Evolutionary conservation across 2,888 invertebrate species (phyloP).

Genomic region (Tiphia femorata): DNA sequence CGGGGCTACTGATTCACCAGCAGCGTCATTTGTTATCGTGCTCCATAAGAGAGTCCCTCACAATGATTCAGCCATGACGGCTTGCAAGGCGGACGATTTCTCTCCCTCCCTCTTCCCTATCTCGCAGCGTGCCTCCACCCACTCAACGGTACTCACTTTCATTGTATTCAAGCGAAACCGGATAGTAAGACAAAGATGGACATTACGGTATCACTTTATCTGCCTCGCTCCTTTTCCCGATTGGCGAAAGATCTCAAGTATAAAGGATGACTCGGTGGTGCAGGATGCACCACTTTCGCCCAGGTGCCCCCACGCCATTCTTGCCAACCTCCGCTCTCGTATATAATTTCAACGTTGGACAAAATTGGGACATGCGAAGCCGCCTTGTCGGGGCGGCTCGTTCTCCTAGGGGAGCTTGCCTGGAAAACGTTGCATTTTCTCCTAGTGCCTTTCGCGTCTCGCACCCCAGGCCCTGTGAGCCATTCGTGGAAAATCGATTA

Average conservation of each 20-base stretch:
- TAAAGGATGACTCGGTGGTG: slow-evolving; percentile 26
- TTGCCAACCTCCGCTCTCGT: slow-evolving; percentile 10
- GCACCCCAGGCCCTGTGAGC: too few species aligned
- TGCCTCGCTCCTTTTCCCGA: slow-evolving; percentile 20
- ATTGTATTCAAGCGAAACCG: slow-evolving; percentile 39
- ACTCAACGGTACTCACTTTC: slow-evolving; percentile 37
- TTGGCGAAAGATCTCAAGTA: slow-evolving; percentile 30
- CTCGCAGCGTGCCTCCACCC: slow-evolving; percentile 32
- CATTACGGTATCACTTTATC: slow-evolving; percentile 12
- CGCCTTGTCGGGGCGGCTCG: slow-evolving; percentile 8
- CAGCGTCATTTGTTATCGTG: slow-evolving; percentile 54
- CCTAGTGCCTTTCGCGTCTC: too few species aligned
- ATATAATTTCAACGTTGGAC: background rate
- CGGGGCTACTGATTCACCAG: slow-evolving; percentile 47
- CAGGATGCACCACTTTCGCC: slow-evolving; percentile 8
- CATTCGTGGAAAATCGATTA: slow-evolving; percentile 56
- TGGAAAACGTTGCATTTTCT: too few species aligned
- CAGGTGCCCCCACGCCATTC: background rate
- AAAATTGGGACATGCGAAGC: background rate
- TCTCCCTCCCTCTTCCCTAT: slow-evolving; percentile 31
- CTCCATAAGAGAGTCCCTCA: slow-evolving; percentile 30
- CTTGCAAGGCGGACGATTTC: slow-evolving; percentile 41
- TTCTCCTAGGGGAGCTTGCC: slow-evolving; percentile 21
- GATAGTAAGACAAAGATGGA: slow-evolving; percentile 26
- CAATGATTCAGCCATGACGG: slow-evolving; percentile 66